A percentile compares a stretch with the other conserved stretches of the same genome.
Evolutionary conservation across 1,140 invertebrate genomes (phyloP).

Genomic region (roundworm (Caenorhabditis elegans)): WBcel235 BX284606.5:14600001-14600500

Average conservation of each 20-base stretch:
- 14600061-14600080: no score
- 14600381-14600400: background rate
- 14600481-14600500: no score
- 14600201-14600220: background rate
- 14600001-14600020: no score
- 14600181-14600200: background rate
- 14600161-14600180: background rate
- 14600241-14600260: background rate
- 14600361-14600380: background rate
- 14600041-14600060: no score
- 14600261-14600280: no score
- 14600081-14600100: background rate
- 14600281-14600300: no score
- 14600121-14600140: background rate
- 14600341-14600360: conserved; percentile 20
- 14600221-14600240: background rate
- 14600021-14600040: no score
- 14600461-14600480: no score
- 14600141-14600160: background rate
- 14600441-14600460: no score
- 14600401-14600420: background rate
- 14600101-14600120: background rate
- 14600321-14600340: conserved; percentile 19
- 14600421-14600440: no score
- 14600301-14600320: conserved; percentile 23